These are phyloP conservation scores for Halcyon chelicuti DNA, from an alignment of 2,797 vertebrate species.

Conservation along the genomic window DNA sequence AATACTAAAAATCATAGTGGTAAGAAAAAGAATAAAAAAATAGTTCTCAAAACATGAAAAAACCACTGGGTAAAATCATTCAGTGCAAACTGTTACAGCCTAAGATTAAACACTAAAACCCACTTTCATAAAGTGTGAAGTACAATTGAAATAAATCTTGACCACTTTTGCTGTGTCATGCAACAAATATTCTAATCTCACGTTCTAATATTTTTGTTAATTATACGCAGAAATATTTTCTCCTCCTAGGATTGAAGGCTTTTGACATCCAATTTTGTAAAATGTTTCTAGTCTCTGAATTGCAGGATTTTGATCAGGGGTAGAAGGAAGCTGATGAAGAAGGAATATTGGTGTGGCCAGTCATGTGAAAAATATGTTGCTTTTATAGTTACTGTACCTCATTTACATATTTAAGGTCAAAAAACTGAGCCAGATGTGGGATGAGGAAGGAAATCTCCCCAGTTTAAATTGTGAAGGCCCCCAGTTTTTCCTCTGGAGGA, in stretches of 20 bases:
- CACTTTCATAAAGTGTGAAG: not conserved
- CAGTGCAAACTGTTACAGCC: not conserved
- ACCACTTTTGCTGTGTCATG: accelerated
- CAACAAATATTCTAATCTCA: not conserved
- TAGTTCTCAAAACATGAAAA: not conserved
- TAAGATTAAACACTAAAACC: not conserved
- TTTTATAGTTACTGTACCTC: not conserved
- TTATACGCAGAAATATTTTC: not conserved
- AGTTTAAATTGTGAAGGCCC: not conserved
- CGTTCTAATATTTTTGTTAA: not conserved
- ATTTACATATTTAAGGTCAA: not conserved
- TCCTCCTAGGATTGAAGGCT: not conserved
- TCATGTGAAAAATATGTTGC: not conserved
- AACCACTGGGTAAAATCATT: not conserved
- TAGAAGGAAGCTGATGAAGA: not conserved
- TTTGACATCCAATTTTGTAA: not conserved
- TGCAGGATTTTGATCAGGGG: not conserved
- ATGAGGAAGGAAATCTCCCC: not conserved
- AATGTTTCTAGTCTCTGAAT: not conserved
- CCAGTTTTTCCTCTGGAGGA: not conserved
- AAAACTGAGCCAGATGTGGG: not conserved
- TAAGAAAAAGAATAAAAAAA: not conserved
- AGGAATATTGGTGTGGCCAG: not conserved
- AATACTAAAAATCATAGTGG: not conserved
- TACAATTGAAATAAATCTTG: not conserved